Evolutionary conservation across 2,797 vertebrate genomes (phyloP).

Genomic region (Moxostoma hubbsi): DNA sequence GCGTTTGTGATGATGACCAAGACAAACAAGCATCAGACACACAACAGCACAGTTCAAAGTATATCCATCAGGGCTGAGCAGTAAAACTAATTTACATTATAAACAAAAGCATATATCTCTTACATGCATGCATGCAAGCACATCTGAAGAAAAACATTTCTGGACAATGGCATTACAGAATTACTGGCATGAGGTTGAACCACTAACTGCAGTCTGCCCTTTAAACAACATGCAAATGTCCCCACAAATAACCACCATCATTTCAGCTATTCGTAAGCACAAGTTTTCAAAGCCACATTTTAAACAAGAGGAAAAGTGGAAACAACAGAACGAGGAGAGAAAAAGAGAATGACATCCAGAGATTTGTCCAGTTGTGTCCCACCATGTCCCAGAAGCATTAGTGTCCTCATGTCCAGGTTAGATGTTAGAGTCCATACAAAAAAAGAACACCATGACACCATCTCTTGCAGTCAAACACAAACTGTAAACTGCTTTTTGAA

Average conservation of each 20-base stretch:
- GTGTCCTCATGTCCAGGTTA: slow-evolving; percentile 32
- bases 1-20: neutral
- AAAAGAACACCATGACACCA: neutral
- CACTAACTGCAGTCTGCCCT: slow-evolving; percentile 10
- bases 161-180: slow-evolving; percentile 1
- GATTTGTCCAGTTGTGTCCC: neutral
- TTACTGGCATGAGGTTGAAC: neutral
- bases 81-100: neutral
- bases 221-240: slow-evolving; percentile 10
- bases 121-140: neutral
- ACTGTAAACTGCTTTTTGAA: neutral
- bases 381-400: slow-evolving; percentile 38
- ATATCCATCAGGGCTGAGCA: neutral
- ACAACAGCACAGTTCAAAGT: neutral
- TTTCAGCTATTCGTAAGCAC: neutral
- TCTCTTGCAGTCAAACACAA: neutral
- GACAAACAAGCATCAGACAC: neutral
- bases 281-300: slow-evolving; percentile 31
- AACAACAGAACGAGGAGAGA: neutral
- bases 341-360: neutral
- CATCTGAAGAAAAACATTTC: neutral
- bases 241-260: no score
- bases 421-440: slow-evolving; percentile 24
- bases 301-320: neutral
- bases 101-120: neutral